These are phyloP conservation scores for Drosophila lacicola DNA, from an alignment of 2,888 invertebrate genomes.

Conservation along the genomic window DNA sequence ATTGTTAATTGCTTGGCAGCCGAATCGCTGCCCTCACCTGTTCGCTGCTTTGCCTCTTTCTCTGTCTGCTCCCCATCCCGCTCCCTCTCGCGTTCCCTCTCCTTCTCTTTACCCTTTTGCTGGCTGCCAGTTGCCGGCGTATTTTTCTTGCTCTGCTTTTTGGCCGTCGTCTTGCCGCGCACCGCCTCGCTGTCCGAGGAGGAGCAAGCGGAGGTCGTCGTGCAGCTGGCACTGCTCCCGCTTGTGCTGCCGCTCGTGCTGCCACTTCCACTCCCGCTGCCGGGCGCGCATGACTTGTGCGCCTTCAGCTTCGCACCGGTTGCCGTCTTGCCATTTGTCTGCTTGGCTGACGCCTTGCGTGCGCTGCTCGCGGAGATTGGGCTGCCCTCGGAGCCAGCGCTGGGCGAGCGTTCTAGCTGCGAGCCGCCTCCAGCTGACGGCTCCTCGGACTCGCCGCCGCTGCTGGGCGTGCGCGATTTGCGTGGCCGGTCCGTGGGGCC, in stretches of 20 bases:
- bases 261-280: conserved; percentile 84
- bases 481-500: conserved; percentile 85
- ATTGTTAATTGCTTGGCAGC: conserved; percentile 40
- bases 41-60: conserved; percentile 2
- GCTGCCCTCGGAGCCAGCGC: conserved; percentile 86
- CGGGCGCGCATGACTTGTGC: conserved; percentile 57
- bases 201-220: conserved; percentile 43
- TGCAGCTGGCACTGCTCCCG: conserved; percentile 79
- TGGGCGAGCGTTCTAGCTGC: conserved; percentile 85
- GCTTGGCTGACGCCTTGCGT: conserved; percentile 56
- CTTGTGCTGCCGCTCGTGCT: conserved; percentile 39
- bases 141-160: conserved; percentile 77
- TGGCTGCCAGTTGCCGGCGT: conserved; percentile 41
- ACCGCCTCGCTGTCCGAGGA: conserved; percentile 77
- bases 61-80: not conserved
- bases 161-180: conserved; percentile 62
- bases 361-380: conserved; percentile 82
- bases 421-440: conserved; percentile 36
- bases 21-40: conserved; percentile 41
- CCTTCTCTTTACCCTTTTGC: conserved; percentile 25
- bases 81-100: not conserved
- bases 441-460: conserved; percentile 83
- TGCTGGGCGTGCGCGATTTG: conserved; percentile 84
- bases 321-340: conserved; percentile 21
- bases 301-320: conserved; percentile 81